A percentile compares a stretch with the other conserved stretches of the same genome.
phyloP scores from a whole-genome alignment of 2,113 vertebrate genomes.

The Cyanoramphus novaezelandiae region DNA sequence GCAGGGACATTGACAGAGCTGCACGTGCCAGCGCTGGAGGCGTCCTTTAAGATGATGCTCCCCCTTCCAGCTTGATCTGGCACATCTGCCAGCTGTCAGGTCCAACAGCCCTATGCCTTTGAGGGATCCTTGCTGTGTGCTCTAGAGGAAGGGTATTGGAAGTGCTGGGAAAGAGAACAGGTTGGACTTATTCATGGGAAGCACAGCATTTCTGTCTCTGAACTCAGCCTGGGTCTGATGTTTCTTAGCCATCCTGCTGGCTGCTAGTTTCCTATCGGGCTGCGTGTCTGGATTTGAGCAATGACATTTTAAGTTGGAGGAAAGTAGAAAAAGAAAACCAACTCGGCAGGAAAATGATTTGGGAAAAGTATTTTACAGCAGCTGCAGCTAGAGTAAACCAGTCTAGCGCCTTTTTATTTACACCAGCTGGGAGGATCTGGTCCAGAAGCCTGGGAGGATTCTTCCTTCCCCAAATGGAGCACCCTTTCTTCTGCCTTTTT shows the following conservation, averaged over 20 bases:
- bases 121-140: background rate
- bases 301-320: background rate
- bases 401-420: background rate
- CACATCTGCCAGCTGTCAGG: background rate
- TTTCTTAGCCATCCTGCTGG: background rate
- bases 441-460: background rate
- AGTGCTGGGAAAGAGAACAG: background rate
- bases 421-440: background rate
- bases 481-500: background rate
- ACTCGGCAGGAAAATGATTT: background rate
- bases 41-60: accelerated
- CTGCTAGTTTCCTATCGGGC: accelerated
- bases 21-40: background rate
- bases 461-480: background rate
- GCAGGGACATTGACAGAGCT: background rate
- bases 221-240: accelerated
- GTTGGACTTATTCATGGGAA: background rate
- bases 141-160: background rate
- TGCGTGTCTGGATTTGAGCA: background rate
- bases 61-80: background rate
- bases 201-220: accelerated
- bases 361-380: background rate
- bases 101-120: background rate
- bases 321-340: background rate
- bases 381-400: background rate